Conservation (phyloP, 2,888 invertebrate species). For the Acrobasis consociella region DNA sequence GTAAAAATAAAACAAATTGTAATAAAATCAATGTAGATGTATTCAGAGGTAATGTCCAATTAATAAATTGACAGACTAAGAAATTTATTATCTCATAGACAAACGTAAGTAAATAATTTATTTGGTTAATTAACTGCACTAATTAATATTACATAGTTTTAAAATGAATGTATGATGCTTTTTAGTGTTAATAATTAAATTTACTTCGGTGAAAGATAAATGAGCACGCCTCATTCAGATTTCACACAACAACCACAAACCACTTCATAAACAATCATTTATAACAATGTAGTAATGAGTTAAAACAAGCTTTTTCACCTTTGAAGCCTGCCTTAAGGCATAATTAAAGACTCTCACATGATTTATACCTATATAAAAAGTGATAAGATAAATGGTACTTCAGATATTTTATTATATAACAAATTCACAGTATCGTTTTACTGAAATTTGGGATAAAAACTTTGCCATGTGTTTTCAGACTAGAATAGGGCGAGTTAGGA, state of each 20-base stretch:
- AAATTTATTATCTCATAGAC: neutral
- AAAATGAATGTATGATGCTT: neutral
- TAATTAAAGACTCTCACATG: too few relatives aligned
- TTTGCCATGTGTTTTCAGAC: too few relatives aligned
- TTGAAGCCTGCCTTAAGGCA: too few relatives aligned
- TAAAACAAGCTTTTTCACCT: neutral
- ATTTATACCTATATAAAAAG: too few relatives aligned
- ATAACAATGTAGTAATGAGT: neutral
- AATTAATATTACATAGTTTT: neutral
- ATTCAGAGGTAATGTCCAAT: neutral
- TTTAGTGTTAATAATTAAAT: neutral
- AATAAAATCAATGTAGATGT: too few relatives aligned
- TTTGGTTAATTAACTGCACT: neutral
- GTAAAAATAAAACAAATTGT: too few relatives aligned
- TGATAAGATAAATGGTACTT: too few relatives aligned
- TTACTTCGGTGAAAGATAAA: neutral
- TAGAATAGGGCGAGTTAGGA: too few relatives aligned
- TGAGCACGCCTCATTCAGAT: neutral
- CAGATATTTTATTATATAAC: too few relatives aligned
- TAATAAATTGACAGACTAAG: neutral
- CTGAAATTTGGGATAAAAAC: too few relatives aligned
- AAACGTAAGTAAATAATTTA: neutral
- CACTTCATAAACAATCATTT: too few relatives aligned
- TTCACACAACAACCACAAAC: neutral
- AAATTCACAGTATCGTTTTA: too few relatives aligned